Base-by-base conservation (phyloP, 2,113 vertebrate species). In the Nycticorax nycticorax region DNA sequence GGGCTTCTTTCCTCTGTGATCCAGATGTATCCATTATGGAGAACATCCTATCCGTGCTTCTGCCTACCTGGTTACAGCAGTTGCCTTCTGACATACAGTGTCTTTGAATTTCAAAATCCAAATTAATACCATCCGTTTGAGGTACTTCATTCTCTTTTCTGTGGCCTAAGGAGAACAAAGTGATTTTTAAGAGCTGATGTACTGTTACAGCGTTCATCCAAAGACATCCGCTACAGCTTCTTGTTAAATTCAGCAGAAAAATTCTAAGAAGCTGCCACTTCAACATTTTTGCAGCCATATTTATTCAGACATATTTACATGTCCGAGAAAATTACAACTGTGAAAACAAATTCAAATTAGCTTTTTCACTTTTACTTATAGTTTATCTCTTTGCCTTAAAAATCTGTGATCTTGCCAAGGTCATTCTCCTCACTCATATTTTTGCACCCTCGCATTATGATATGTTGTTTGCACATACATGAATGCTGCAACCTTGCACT, bases 301-400 rank as follows among this genome's bases (percentile, higher is more conserved):
- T 85, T 93, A 35, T 88, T 92, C 56, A 64, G 57, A 23, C 5
- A 66, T 93, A 84, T 91, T 96, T 91, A 84, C 75, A 79, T 90
- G 56, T 89, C 79, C 92, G 74, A 94, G 79, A 77, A 91, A 71
- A 88, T 94, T 75, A 83, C 82, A 74, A 73, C 53, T 76, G 41
- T 73, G 71, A 91, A 95, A 97, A 80, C 43, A 69, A 75, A 81
- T 87, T 78, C 24, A 59, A 95, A 79, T 92, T 39, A 93, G 68
- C 67, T 95, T 88, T 93, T 94, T 79, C 86, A 64, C 37, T 77
- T 64, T 87, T 78, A 82, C 33, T 19, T 83, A 37, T 75, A 74
- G 50, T 95, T 97, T 95, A 24, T 85, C 85, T 93, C 84, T 89
- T 96, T 97, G 59, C 94, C 85, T 47, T 93, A 94, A 94, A 95